Conservation (phyloP, 2,797 vertebrate species). For the Myotis findleyi region DNA sequence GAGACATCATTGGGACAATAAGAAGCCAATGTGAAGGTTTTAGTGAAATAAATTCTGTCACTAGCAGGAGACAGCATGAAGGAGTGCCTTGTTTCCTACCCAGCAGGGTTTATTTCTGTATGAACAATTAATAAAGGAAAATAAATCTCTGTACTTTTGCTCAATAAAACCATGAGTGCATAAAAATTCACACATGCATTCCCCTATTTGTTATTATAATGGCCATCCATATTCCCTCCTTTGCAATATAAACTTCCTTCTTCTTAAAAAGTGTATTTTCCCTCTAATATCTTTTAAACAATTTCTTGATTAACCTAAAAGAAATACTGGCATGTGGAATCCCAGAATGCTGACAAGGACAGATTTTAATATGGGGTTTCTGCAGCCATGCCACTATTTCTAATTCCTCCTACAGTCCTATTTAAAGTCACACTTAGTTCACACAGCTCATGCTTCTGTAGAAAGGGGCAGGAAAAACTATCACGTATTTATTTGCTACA, state of each 20-base stretch:
- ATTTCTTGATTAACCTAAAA: conserved; percentile 52
- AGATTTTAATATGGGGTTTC: conserved; percentile 54
- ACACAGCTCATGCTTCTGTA: conserved; percentile 28
- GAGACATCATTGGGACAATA: neutral
- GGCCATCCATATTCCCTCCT: neutral
- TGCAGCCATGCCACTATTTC: neutral
- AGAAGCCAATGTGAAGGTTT: conserved; percentile 19
- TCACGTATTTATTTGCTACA: conserved; percentile 45
- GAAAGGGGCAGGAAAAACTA: neutral
- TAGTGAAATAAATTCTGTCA: conserved; percentile 7
- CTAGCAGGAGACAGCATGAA: neutral
- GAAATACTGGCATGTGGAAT: conserved; percentile 21
- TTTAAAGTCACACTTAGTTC: conserved; percentile 65
- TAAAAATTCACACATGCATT: neutral
- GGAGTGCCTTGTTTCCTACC: neutral
- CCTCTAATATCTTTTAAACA: neutral
- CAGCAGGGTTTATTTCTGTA: neutral
- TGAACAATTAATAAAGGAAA: conserved; percentile 54
- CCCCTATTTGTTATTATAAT: neutral
- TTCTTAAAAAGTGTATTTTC: neutral
- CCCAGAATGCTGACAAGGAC: conserved; percentile 34
- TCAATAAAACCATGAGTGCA: neutral
- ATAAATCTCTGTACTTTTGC: neutral
- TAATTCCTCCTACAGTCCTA: conserved; percentile 3
- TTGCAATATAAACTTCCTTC: neutral